A percentile compares a stretch with the other conserved stretches of the same genome.
Conservation (phyloP, 2,888 invertebrate species). For the Leptinotarsa rubiginosa region DNA sequence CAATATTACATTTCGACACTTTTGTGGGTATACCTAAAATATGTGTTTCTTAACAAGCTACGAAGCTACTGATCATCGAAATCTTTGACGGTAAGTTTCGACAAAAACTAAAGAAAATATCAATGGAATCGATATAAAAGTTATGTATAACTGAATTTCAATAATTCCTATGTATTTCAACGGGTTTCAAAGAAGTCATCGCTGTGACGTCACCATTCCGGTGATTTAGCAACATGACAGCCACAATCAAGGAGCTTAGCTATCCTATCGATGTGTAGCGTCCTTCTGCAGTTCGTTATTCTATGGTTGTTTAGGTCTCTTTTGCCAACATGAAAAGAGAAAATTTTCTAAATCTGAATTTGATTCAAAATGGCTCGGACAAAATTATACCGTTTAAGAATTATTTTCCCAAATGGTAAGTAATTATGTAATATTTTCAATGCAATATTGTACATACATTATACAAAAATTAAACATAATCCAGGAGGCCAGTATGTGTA, state of each 20-base stretch:
- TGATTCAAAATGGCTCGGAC: slow-evolving; percentile 32
- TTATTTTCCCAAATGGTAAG: slow-evolving; percentile 21
- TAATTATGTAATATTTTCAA: background rate
- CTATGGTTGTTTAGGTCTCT: background rate
- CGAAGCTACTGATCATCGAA: no score
- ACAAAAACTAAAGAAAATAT: no score
- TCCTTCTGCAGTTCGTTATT: no score
- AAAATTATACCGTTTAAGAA: slow-evolving; percentile 19
- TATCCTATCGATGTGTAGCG: no score
- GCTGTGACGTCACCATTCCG: background rate
- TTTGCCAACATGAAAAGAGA: background rate
- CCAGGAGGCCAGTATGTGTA: background rate
- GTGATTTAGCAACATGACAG: no score
- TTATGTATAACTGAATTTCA: no score
- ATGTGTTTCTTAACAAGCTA: no score
- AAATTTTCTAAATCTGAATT: slow-evolving; percentile 21
- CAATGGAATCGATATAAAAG: no score
- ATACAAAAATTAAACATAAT: background rate
- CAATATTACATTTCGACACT: no score
- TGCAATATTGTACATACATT: background rate
- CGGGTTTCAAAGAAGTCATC: background rate
- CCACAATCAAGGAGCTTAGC: no score
- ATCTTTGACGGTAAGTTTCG: no score
- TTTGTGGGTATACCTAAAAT: no score
- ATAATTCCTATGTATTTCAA: background rate